Percentiles rank a stretch among this genome's conserved stretches.
Conservation (phyloP, 2,888 invertebrate genomes). For the Drosophila acutilabella region DNA sequence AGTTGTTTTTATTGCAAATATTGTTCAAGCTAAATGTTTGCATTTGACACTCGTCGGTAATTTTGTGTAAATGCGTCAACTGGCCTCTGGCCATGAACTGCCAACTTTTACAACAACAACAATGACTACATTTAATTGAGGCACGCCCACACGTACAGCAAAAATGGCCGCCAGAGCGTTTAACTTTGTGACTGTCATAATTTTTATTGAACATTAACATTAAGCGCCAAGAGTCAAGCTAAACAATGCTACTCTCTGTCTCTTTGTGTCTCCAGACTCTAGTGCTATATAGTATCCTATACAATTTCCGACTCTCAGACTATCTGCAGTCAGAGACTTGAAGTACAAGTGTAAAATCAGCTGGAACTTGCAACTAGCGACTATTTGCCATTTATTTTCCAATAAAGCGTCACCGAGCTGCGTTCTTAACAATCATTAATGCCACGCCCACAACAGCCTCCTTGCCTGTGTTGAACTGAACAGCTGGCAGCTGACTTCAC, state of each 20-base stretch:
- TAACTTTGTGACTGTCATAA: constrained; percentile 79
- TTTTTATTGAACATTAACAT: constrained; percentile 72
- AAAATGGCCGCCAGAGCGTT: constrained; percentile 67
- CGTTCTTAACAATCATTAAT: constrained; percentile 75
- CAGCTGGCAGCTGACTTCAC: constrained; percentile 42
- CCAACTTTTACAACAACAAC: neutral
- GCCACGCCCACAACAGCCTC: constrained; percentile 19
- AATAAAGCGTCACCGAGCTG: constrained; percentile 65
- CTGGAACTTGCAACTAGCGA: constrained; percentile 55
- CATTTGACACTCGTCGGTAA: constrained; percentile 78
- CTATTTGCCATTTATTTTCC: constrained; percentile 79
- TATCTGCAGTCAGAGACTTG: constrained; percentile 2
- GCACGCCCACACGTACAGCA: constrained; percentile 49
- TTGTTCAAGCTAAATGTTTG: constrained; percentile 74
- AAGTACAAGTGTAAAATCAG: constrained; percentile 74
- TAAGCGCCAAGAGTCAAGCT: constrained; percentile 45
- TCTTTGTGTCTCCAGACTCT: neutral
- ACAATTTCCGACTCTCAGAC: neutral
- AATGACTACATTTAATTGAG: constrained; percentile 62
- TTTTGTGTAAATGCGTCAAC: constrained; percentile 81
- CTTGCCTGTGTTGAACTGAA: constrained; percentile 8
- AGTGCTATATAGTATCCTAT: neutral
- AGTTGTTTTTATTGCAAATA: constrained; percentile 75
- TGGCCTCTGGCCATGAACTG: constrained; percentile 62
- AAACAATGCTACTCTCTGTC: constrained; percentile 30